Evolutionary conservation across 2,888 invertebrate species (phyloP), one percentile per base, ranked within the genome.

Genomic region (Troides aeacus): DNA sequence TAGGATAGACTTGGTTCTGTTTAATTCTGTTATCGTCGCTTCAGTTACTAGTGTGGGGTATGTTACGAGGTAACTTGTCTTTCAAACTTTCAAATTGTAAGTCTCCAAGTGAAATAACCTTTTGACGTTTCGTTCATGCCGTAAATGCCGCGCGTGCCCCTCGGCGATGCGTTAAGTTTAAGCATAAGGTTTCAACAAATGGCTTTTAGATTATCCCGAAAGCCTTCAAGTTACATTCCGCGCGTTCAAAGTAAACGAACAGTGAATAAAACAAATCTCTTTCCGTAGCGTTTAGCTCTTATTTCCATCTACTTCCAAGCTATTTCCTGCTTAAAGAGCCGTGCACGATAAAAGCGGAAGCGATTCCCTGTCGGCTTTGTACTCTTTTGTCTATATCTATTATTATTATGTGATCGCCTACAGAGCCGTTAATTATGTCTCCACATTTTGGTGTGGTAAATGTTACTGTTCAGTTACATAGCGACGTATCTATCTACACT

Each of bases 181-280:
- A 30, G 30, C 30, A 30, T 30, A 30, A 30, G 30, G 30, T 30
- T 30, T 30, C 30, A 30, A 30, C 30, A 30, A 30, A 30, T 30
- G 12, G 50, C 50, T 18, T 50, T 18, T 50, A 18, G 50, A 50
- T 18, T 23, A 62, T 50, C 15, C 23, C 30, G 15, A 53, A 63
- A 30, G 50, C 18, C 18, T 30, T 17, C 53, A 30, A 36, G 56
- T 64, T 7, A 64, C 21, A 36, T 64, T 36, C 17, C 64, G 12
- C 10, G 57, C 46, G 15, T 30, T 2, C 64, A 63, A 64, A 23
- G 58, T 60, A 42, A 57, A 71, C 70, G 78, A 81, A 81, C 79
- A 80, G 82, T 83, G 86, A 85, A 89, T 90, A 88, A 89, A 88
- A 89, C 88, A 89, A 89, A 90, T 89, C 88, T 85, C 87, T 88